Conservation (phyloP, 2,797 vertebrate genomes). For the Argya squamiceps region DNA sequence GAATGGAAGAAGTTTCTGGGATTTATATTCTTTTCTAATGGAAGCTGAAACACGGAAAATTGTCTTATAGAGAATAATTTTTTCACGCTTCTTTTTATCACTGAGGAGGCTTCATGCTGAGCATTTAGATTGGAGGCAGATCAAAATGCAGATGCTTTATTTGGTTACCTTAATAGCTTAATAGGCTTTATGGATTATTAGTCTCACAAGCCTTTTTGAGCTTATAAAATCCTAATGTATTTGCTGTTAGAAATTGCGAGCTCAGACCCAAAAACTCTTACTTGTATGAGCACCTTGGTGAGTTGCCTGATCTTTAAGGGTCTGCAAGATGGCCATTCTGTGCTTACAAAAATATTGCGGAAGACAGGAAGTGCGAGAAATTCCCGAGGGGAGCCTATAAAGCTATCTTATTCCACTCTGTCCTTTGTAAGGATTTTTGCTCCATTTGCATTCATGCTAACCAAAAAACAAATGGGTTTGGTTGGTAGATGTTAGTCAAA, state of each 20-base stretch:
- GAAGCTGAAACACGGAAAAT: background rate
- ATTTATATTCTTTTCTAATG: background rate
- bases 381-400: background rate
- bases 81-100: background rate
- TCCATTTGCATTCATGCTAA: background rate
- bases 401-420: background rate
- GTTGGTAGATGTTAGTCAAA: background rate
- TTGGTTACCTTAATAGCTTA: slow-evolving; percentile 66
- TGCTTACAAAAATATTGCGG: background rate
- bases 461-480: background rate
- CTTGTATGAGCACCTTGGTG: background rate
- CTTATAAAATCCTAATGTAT: slow-evolving; percentile 31
- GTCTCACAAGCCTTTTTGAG: slow-evolving; percentile 52
- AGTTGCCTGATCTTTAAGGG: background rate
- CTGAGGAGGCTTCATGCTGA: background rate
- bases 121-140: slow-evolving; percentile 34
- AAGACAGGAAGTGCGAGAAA: background rate
- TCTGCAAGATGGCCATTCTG: background rate
- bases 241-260: slow-evolving; percentile 44
- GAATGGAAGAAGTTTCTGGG: background rate
- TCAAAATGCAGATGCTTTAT: slow-evolving; percentile 64
- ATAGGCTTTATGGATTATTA: slow-evolving; percentile 67
- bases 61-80: background rate
- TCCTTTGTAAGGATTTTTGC: background rate
- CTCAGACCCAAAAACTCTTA: slow-evolving; percentile 12